phyloP scores from a whole-genome alignment of 2,888 invertebrate species.

The Tetanocera ferruginea region DNA sequence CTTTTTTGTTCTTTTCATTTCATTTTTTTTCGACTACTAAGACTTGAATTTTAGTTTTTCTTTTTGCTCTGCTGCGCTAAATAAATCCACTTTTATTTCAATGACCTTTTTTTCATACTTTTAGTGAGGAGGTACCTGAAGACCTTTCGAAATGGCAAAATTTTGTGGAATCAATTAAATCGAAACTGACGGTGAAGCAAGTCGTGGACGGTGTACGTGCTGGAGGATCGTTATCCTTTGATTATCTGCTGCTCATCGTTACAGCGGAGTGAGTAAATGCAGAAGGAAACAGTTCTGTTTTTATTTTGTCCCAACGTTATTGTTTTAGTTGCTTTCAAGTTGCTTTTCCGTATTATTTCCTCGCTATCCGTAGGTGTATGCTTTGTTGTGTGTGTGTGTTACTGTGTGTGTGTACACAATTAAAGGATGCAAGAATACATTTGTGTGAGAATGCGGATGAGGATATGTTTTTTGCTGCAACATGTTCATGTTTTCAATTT shows the following conservation, averaged over 20 bases:
- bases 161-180: conserved; percentile 83
- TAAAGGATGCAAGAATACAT: neutral
- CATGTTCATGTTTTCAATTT: conserved; percentile 15
- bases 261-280: conserved; percentile 81
- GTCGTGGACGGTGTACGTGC: conserved; percentile 83
- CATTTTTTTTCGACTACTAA: neutral
- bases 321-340: neutral
- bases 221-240: conserved; percentile 86
- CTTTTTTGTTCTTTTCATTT: neutral
- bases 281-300: neutral
- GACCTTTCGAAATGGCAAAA: conserved; percentile 77
- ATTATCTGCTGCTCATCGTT: conserved; percentile 83
- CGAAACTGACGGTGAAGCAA: conserved; percentile 85
- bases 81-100: too few relatives aligned
- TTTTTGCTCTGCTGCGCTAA: too few relatives aligned
- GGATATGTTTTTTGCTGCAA: neutral
- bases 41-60: neutral
- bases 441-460: neutral
- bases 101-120: neutral
- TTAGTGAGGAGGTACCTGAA: conserved; percentile 61
- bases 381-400: neutral
- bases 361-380: neutral
- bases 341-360: neutral
- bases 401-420: neutral
- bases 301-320: neutral